phyloP scores from a whole-genome alignment of 2,888 invertebrate genomes.

The Dorcus parallelipipedus region DNA sequence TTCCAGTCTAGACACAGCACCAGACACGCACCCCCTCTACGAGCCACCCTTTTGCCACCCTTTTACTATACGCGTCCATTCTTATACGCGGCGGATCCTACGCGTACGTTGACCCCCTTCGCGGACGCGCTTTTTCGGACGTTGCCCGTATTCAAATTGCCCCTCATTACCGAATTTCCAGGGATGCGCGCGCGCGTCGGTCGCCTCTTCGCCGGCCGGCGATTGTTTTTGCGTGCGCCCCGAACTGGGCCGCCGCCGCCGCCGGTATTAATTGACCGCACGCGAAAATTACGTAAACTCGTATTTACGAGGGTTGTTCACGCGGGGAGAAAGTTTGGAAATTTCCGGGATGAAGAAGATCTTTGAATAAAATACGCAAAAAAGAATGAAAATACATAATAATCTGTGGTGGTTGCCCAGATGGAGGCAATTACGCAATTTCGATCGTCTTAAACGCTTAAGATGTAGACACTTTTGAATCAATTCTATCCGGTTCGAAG shows the following conservation, averaged over 20 bases:
- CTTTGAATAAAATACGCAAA: too few relatives aligned
- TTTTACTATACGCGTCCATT: slow-evolving; percentile 4
- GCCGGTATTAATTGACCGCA: not conserved
- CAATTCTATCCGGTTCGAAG: too few relatives aligned
- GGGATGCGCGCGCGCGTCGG: not conserved
- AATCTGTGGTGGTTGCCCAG: too few relatives aligned
- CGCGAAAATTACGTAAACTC: not conserved
- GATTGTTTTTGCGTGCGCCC: not conserved
- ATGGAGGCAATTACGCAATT: too few relatives aligned
- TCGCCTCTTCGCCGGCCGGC: not conserved
- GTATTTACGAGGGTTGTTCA: too few relatives aligned
- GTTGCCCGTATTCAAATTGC: not conserved
- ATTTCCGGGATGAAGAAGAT: too few relatives aligned
- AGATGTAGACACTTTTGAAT: too few relatives aligned
- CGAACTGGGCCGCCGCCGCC: not conserved
- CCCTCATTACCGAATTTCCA: too few relatives aligned
- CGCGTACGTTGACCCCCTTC: slow-evolving; percentile 1
- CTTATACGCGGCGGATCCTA: slow-evolving; percentile 1
- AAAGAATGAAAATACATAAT: too few relatives aligned
- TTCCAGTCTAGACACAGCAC: slow-evolving; percentile 29
- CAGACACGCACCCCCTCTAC: slow-evolving; percentile 25
- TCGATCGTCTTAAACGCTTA: too few relatives aligned
- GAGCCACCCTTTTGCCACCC: slow-evolving; percentile 14
- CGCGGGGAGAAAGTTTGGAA: too few relatives aligned
- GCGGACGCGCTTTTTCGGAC: slow-evolving; percentile 3